phyloP scores from a whole-genome alignment of 2,113 vertebrate species.

The Ceyx margarethae region DNA sequence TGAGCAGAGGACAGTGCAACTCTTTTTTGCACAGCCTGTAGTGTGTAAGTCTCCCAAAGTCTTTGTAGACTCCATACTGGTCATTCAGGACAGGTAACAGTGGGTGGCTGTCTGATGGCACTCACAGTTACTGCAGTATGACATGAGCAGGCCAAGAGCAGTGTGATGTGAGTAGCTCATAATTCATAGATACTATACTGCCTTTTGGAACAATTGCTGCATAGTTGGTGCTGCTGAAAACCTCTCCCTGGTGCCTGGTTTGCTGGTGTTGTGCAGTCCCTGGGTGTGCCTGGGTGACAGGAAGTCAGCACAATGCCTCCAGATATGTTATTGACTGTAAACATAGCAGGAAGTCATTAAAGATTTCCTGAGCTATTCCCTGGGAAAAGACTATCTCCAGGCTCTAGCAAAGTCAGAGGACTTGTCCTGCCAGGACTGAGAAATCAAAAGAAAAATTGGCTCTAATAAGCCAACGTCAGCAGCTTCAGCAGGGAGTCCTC shows the following conservation, averaged over 20 bases:
- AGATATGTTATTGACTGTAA: not conserved
- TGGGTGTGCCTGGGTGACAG: fast-evolving
- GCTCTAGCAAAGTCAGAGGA: not conserved
- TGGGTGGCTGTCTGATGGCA: not conserved
- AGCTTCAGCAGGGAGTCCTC: not conserved
- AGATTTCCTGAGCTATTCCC: slow-evolving; percentile 26
- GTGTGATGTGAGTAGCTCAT: not conserved
- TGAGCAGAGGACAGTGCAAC: not conserved
- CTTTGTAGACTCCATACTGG: not conserved
- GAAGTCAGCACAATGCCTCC: not conserved
- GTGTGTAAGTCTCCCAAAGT: not conserved
- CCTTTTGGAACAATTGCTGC: not conserved
- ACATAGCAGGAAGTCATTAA: slow-evolving; percentile 55
- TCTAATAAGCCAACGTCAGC: not conserved
- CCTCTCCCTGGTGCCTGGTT: not conserved
- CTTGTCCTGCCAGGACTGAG: not conserved
- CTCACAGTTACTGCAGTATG: not conserved
- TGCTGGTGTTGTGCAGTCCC: not conserved
- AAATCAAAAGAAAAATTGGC: slow-evolving; percentile 1
- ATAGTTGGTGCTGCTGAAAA: not conserved
- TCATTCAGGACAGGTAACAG: not conserved
- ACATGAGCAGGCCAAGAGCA: not conserved
- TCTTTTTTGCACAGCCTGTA: not conserved
- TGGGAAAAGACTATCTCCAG: slow-evolving; percentile 8
- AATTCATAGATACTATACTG: not conserved